Conservation (phyloP, 2,888 invertebrate species). For the Merodon equestris region DNA sequence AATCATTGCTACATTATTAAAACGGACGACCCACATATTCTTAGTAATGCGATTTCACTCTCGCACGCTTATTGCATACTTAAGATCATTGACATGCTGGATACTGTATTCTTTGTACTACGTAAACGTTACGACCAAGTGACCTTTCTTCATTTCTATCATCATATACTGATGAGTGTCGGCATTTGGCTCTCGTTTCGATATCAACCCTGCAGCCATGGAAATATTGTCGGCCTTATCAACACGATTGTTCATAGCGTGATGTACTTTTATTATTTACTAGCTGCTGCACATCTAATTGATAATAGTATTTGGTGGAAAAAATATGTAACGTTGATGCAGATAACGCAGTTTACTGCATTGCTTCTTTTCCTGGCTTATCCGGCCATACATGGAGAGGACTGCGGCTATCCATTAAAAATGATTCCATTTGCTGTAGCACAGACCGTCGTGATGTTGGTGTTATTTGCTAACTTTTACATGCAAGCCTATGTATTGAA, state of each 20-base stretch:
- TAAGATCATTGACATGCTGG: constrained; percentile 83
- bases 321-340: constrained; percentile 89
- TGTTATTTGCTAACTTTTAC: constrained; percentile 85
- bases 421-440: constrained; percentile 81
- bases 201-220: constrained; percentile 84
- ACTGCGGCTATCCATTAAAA: constrained; percentile 83
- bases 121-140: constrained; percentile 85
- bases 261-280: constrained; percentile 91
- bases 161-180: constrained; percentile 84
- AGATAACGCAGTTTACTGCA: constrained; percentile 85
- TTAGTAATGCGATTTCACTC: too few species aligned
- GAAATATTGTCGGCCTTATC: constrained; percentile 82
- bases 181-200: constrained; percentile 73
- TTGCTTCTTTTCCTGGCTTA: constrained; percentile 80
- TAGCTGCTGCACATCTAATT: constrained; percentile 85
- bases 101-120: constrained; percentile 86
- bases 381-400: constrained; percentile 78
- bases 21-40: too few species aligned
- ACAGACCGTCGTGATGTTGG: constrained; percentile 84
- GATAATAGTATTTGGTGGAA: constrained; percentile 89
- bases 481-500: constrained; percentile 81
- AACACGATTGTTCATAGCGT: constrained; percentile 88
- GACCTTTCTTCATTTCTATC: constrained; percentile 85
- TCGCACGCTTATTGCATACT: constrained; percentile 79
- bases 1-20: too few species aligned